Conservation (phyloP, 1,140 invertebrate genomes). For the Wiebesia pumilae region DNA sequence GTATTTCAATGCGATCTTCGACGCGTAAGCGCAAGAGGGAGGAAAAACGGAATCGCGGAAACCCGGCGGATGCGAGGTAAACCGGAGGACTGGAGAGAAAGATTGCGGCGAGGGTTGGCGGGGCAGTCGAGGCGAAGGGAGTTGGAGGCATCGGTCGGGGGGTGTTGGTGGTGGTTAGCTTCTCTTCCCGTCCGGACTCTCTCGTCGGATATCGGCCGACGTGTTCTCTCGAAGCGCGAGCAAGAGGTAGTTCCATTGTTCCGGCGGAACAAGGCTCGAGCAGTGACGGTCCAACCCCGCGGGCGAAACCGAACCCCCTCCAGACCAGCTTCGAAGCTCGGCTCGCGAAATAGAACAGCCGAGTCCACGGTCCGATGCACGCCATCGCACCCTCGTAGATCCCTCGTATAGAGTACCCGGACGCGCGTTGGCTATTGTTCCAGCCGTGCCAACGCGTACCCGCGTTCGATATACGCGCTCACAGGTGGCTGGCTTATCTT, state of each 20-base stretch:
- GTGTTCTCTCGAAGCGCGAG: neutral
- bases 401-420: neutral
- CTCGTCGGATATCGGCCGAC: conserved; percentile 43
- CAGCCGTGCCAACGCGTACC: neutral
- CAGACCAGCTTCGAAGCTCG: conserved; percentile 47
- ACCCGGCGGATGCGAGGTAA: neutral
- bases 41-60: conserved; percentile 15
- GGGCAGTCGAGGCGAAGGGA: neutral
- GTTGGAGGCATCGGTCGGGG: conserved; percentile 5
- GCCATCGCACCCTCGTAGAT: conserved; percentile 55
- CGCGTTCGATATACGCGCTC: neutral
- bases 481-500: conserved; percentile 40
- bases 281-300: neutral
- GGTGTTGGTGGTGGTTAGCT: neutral
- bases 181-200: conserved; percentile 46
- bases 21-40: conserved; percentile 30
- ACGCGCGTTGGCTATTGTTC: conserved; percentile 19
- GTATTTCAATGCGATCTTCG: neutral
- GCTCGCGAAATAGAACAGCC: conserved; percentile 55
- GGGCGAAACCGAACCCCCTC: neutral
- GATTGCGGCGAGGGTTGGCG: too few species aligned
- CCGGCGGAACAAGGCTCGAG: conserved; percentile 44
- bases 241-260: conserved; percentile 49
- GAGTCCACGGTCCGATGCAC: conserved; percentile 55
- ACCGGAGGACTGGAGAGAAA: too few species aligned